phyloP scores from a whole-genome alignment of 2,797 vertebrate species.

The Lagodon rhomboides region DNA sequence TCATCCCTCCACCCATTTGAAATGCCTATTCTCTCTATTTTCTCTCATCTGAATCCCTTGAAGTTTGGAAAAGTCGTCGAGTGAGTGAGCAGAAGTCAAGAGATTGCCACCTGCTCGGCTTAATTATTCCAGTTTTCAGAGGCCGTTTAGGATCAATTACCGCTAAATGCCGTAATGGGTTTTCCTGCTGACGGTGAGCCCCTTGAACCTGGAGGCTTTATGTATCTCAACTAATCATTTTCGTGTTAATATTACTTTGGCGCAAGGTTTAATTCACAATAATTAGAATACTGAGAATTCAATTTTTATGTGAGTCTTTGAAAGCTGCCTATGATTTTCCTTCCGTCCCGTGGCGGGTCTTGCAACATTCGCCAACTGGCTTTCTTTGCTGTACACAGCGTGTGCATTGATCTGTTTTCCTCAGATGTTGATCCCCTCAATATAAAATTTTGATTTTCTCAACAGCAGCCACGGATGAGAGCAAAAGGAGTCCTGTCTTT shows the following conservation, averaged over 20 bases:
- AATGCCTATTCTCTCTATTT: slow-evolving; percentile 23
- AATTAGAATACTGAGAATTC: slow-evolving; percentile 5
- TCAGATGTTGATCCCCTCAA: slow-evolving; percentile 61
- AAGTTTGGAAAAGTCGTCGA: slow-evolving; percentile 32
- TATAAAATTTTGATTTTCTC: slow-evolving; percentile 65
- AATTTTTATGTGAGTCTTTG: slow-evolving; percentile 20
- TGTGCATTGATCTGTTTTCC: slow-evolving; percentile 64
- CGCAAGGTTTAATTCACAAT: slow-evolving; percentile 5
- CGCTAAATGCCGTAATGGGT: not conserved
- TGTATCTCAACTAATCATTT: slow-evolving; percentile 9
- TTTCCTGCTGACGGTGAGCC: not conserved
- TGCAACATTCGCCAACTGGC: slow-evolving; percentile 32
- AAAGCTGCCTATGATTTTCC: slow-evolving; percentile 20
- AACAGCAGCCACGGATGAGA: slow-evolving; percentile 54
- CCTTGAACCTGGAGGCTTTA: not conserved
- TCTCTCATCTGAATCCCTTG: slow-evolving; percentile 39
- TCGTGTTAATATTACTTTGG: not conserved
- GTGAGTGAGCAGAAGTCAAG: slow-evolving; percentile 9
- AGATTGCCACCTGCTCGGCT: not conserved
- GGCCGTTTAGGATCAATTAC: slow-evolving; percentile 10
- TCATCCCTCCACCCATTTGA: slow-evolving; percentile 60
- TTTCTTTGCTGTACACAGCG: slow-evolving; percentile 40
- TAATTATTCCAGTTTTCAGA: slow-evolving; percentile 13
- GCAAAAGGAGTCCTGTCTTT: slow-evolving; percentile 20
- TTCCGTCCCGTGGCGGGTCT: slow-evolving; percentile 25